Conservation (phyloP, 2,888 invertebrate genomes). For the Slavum lentiscoides region DNA sequence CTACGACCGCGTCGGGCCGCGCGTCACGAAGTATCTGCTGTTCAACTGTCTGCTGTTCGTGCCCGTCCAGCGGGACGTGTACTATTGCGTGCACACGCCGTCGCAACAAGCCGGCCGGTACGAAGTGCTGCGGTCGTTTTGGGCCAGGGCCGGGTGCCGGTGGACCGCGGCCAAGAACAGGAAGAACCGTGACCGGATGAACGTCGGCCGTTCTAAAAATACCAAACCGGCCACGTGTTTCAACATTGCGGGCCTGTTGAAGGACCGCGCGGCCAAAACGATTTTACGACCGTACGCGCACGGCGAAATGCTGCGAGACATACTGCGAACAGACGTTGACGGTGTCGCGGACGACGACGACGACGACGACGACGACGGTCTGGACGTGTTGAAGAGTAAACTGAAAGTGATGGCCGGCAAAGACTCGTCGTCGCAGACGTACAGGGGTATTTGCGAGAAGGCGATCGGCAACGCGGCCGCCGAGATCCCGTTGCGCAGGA, state of each 20-base stretch:
- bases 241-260: conserved; percentile 14
- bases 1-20: neutral
- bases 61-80: neutral
- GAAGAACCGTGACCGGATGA: neutral
- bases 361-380: no score
- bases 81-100: conserved; percentile 31
- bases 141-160: neutral
- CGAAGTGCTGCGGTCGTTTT: conserved; percentile 23
- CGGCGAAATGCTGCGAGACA: neutral
- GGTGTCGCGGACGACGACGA: neutral
- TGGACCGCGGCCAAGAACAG: neutral
- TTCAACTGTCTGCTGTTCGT: conserved; percentile 37
- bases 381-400: neutral
- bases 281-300: neutral
- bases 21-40: conserved; percentile 16
- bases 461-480: neutral
- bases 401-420: conserved; percentile 10
- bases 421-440: neutral
- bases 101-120: neutral
- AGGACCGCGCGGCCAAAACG: neutral
- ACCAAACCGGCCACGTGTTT: neutral
- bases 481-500: conserved; percentile 15
- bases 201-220: neutral
- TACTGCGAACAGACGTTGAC: neutral
- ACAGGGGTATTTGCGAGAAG: neutral